Evolutionary conservation across 2,797 vertebrate genomes (phyloP), one percentile per base, ranked within the genome.

Genomic region (Fistularia tabacaria): DNA sequence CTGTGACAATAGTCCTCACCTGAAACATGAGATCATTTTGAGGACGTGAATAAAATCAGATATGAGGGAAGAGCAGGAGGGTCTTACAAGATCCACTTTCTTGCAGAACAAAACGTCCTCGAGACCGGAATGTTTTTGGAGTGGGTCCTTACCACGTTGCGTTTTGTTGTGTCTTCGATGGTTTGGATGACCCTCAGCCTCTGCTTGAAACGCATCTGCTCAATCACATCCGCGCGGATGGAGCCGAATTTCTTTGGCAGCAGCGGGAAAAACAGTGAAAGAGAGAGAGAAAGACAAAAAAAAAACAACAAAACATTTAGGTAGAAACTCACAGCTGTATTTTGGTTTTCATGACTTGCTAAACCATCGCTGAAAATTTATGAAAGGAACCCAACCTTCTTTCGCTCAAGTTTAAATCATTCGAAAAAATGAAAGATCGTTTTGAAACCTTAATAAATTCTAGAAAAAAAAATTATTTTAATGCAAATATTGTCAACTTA

Each of bases 201-300:
- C 87, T 99, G 97, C 66, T 96, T 98, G 86, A 99, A 99, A 57
- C 97, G 91, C 97, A 99, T 99, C 79, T 99, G 95, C 71, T 99
- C 97, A 52, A 99, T 99, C 74, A 96, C 88, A 55, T 99, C 96
- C 1, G 97, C 92, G 42, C 93, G 90, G 81, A 99, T 98, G 3
- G 91, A 93, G 70, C 95, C 96, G 61, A 99, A 99, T 91, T 97
- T 99, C 97, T 99, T 25, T 25, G 25, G 5, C n/a, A n/a, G n/a
- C n/a, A n/a, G n/a, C 5, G 25, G 25, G 5, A 25, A 25, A 25
- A 25, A 25, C 25, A 25, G 25, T 25, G 25, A 25, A 25, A 25
- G 25, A 25, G 25, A 25, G 25, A 25, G 25, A 25, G 25, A 2
- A 5, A 25, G 25, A 25, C 25, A 25, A 25, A 25, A 15, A 36